Base-by-base conservation (phyloP, 2,888 invertebrate genomes). In the Ypsolopha sequella region DNA sequence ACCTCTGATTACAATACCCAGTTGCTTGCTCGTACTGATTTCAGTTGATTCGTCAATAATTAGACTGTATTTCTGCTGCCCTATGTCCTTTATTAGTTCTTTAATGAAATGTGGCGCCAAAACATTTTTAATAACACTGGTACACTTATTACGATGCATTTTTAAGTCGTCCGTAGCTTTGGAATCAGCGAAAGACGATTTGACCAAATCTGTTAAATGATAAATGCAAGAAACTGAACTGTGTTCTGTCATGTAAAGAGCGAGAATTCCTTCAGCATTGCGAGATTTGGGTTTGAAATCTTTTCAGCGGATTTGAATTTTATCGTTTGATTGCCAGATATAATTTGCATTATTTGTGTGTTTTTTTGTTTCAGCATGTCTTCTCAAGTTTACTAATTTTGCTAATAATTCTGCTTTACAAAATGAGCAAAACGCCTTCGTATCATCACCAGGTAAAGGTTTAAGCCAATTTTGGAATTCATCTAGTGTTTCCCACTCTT, bases 131-230 rank as follows among this genome's bases (percentile, higher is more conserved):
- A 57, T 55, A 36, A 60, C 34, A 34, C 56, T 33, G 10, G 58
- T 56, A 44, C 59, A 59, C 45, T 59, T 57, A 39, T 55, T 58
- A 24, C 55, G 41, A 48, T 57, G 55, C 47, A 58, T 39, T 51
- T 54, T 53, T 34, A 54, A 49, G 34, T 54, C 41, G 36, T 52
- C 46, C 7, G 46, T 33, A 1, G 46, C 46, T 46, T 46, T 46
- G 46, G 46, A 46, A 24, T 46, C 46, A 46, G 45, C 8, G 39
- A 56, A 54, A 47, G 11, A 45, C 10, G 24, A 24, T 41, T 49
- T 49, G 7, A 38, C 39, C 14, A 49, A 49, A 24, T 49, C 49
- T 35, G 50, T 50, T 36, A 53, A 35, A 53, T 53, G 50, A 36
- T 53, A 47, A 49, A 39, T 41, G 10, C 11, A 41, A 11, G 41